These are phyloP conservation scores for Cyphomyrmex costatus DNA, from an alignment of 1,140 invertebrate genomes.

Conservation along the genomic window DNA sequence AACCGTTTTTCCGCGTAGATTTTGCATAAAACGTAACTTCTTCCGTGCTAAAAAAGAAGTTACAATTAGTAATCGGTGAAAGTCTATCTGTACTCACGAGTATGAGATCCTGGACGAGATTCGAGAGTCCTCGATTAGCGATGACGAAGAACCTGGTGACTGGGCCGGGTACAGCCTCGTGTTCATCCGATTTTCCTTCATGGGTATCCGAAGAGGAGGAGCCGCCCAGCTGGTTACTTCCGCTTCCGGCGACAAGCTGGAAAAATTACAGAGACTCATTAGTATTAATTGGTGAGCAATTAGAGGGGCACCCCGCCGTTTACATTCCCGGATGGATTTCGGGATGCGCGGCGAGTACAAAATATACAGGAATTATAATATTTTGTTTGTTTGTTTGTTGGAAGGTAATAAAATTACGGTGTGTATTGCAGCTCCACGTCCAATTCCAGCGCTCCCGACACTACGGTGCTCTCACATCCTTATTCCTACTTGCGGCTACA, in stretches of 20 bases:
- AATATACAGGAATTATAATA: conserved; percentile 36
- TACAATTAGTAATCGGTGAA: background rate
- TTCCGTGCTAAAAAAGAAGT: background rate
- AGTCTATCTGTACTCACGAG: conserved; percentile 87
- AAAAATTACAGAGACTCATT: conserved; percentile 71
- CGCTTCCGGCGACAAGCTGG: conserved; percentile 91
- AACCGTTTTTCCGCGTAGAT: background rate
- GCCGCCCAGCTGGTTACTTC: conserved; percentile 88
- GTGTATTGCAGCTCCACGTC: conserved; percentile 83
- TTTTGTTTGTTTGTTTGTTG: conserved; percentile 38
- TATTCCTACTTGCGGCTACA: conserved; percentile 73
- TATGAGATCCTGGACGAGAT: conserved; percentile 94
- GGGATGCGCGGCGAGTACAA: background rate
- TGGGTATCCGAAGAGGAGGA: conserved; percentile 87
- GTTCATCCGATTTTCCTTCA: conserved; percentile 88
- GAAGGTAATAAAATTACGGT: conserved; percentile 74
- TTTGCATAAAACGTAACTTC: background rate
- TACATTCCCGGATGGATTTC: background rate
- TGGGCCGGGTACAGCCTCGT: conserved; percentile 93
- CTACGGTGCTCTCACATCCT: conserved; percentile 82
- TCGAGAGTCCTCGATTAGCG: conserved; percentile 93
- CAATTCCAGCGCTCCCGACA: conserved; percentile 86
- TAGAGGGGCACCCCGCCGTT: background rate
- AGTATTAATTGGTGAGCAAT: background rate
- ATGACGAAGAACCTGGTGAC: conserved; percentile 94